Evolutionary conservation across 1,140 invertebrate genomes (phyloP), one percentile per base, ranked within the genome.

Genomic region (Lerema accius): DNA sequence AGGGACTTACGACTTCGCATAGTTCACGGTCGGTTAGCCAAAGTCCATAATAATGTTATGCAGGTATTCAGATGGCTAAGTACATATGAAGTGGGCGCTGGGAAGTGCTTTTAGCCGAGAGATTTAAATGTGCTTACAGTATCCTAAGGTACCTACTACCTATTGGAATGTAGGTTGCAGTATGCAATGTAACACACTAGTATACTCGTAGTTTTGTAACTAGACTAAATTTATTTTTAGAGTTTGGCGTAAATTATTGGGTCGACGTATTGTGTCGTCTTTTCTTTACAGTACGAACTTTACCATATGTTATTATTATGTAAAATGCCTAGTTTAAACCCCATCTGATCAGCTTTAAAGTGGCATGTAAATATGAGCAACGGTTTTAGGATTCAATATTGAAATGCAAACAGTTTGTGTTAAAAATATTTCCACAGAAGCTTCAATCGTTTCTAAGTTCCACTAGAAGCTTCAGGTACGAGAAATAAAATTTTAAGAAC

Each of bases 81-180:
- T 46, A 28, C 55, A 45, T 14, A 32, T 46, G 42, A 26, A 53
- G 35, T 39, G 50, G 16, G 15, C 50, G 15, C 23, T 13, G 46
- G 45, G 39, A 37, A 46, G 55, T 59, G 43, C 23, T 46, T 59
- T 45, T 45, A 55, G 55, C 45, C 23, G 40, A 43, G 6, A 10
- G 55, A 58, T 58, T 58, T 58, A 58, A 58, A 58, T 58, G 32
- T 58, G 40, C 53, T 58, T 15, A 58, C 23, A 14, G 45, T 45
- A 42, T 45, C 40, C 43, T n/a, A 14, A n/a, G n/a, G n/a, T n/a
- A n/a, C n/a, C n/a, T n/a, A n/a, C 19, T 23, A 23, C 19, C 2
- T 32, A 32, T 32, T 1, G 4, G 28, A 32, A 32, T 32, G 28
- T 32, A 32, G 28, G 28, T 32, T 32, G n/a, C n/a, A n/a, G n/a